A percentile compares a stretch with the other conserved stretches of the same genome.
phyloP scores from a whole-genome alignment of 2,888 invertebrate genomes.

The Chorisops tibialis region DNA sequence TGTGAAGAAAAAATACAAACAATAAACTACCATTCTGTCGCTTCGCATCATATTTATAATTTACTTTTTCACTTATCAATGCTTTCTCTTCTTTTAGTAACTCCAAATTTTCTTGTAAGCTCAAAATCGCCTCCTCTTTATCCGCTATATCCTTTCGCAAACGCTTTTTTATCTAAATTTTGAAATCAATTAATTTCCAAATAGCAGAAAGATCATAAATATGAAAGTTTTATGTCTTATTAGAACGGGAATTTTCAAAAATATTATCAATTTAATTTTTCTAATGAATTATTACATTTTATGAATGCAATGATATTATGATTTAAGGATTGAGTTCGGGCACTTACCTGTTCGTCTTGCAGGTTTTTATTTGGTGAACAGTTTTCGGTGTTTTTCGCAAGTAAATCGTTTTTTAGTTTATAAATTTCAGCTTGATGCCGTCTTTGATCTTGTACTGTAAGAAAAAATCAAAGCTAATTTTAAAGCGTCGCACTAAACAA shows the following conservation, averaged over 20 bases:
- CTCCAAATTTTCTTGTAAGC: slow-evolving; percentile 39
- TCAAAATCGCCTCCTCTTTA: slow-evolving; percentile 41
- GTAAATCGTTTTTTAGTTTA: slow-evolving; percentile 39
- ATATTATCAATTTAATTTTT: neutral
- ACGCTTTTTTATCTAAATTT: slow-evolving; percentile 42
- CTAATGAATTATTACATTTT: neutral
- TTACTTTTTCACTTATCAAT: slow-evolving; percentile 40
- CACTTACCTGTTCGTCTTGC: slow-evolving; percentile 36
- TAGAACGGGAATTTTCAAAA: neutral
- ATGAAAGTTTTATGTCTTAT: neutral
- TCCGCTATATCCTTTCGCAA: slow-evolving; percentile 42
- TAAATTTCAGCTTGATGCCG: slow-evolving; percentile 38
- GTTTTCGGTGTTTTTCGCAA: slow-evolving; percentile 36
- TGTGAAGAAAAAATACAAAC: slow-evolving; percentile 28
- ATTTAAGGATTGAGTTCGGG: neutral
- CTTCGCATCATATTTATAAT: neutral
- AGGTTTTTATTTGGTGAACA: slow-evolving; percentile 33
- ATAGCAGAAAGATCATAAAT: neutral
- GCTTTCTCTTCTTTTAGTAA: slow-evolving; percentile 38
- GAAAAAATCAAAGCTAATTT: no score
- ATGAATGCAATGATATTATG: neutral
- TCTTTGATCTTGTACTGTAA: slow-evolving; percentile 38
- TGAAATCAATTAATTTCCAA: neutral
- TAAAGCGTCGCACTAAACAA: no score
- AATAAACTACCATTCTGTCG: neutral